Conservation (phyloP, 2,113 vertebrate species). For the Oncorhynchus clarkii region DNA sequence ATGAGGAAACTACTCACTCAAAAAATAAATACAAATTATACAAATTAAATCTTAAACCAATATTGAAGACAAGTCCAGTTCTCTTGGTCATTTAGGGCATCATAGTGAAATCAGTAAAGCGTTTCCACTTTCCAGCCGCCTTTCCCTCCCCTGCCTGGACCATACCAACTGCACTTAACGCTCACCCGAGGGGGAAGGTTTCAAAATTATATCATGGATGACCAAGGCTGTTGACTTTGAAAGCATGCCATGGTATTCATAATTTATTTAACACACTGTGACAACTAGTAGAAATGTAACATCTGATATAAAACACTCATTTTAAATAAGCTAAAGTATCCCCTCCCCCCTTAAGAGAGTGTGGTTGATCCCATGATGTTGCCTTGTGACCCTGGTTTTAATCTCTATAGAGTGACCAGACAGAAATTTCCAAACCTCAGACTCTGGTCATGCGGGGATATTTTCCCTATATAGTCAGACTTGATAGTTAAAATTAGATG, state of each 20-base stretch:
- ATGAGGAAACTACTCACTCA: neutral
- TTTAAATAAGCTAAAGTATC: neutral
- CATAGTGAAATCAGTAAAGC: conserved; percentile 59
- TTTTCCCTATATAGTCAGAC: too few species aligned
- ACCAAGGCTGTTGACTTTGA: neutral
- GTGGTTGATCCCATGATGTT: conserved; percentile 23
- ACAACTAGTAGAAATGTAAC: neutral
- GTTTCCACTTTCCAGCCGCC: conserved; percentile 51
- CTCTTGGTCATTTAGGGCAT: conserved; percentile 39
- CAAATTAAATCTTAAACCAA: neutral
- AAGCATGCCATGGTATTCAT: neutral
- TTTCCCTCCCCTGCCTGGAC: neutral
- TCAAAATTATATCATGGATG: neutral
- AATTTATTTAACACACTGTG: too few species aligned
- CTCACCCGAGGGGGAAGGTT: conserved; percentile 7
- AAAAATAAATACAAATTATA: neutral
- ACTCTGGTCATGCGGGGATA: too few species aligned
- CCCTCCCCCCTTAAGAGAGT: neutral
- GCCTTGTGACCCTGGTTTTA: conserved; percentile 14
- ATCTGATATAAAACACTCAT: neutral
- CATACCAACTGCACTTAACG: conserved; percentile 1
- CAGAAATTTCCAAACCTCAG: neutral
- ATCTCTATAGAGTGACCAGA: neutral
- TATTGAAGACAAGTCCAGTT: conserved; percentile 9
- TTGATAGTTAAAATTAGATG: too few species aligned